Percentiles rank a stretch among this genome's conserved stretches.
Conservation (phyloP, 2,113 vertebrate genomes). For the Casuarius casuarius region DNA sequence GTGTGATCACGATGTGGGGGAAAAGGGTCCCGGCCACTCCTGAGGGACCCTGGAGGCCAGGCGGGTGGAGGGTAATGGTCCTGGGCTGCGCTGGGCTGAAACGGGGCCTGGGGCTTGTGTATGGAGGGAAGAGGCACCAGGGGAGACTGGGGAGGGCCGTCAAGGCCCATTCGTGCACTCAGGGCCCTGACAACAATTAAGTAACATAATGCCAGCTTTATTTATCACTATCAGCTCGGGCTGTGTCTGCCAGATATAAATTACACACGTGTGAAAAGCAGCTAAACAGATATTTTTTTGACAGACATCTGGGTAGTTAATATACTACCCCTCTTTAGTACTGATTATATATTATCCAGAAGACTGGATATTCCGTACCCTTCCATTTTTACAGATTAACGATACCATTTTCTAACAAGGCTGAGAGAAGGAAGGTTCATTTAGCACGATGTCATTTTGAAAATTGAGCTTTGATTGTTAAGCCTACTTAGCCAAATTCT, state of each 20-base stretch:
- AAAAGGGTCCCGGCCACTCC: not conserved
- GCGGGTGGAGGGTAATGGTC: fast-evolving
- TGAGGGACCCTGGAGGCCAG: not conserved
- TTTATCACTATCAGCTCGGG: not conserved
- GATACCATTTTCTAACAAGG: not conserved
- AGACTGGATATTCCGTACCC: not conserved
- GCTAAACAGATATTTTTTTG: not conserved
- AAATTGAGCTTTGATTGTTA: conserved; percentile 13
- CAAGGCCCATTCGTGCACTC: not conserved
- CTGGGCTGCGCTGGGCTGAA: too few relatives aligned
- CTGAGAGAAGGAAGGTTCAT: not conserved
- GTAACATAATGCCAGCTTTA: not conserved
- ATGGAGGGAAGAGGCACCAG: fast-evolving
- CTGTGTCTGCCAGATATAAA: not conserved
- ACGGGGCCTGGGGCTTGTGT: too few relatives aligned
- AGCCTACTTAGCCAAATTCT: not conserved
- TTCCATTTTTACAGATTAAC: not conserved
- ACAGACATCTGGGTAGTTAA: not conserved
- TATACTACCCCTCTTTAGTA: not conserved
- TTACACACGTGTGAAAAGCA: not conserved
- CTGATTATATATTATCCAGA: not conserved
- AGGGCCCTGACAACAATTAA: not conserved
- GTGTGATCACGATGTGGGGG: not conserved
- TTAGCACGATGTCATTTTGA: not conserved
- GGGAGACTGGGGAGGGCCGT: fast-evolving